phyloP scores from a whole-genome alignment of 2,888 invertebrate genomes.

The Tribolium freemani region DNA sequence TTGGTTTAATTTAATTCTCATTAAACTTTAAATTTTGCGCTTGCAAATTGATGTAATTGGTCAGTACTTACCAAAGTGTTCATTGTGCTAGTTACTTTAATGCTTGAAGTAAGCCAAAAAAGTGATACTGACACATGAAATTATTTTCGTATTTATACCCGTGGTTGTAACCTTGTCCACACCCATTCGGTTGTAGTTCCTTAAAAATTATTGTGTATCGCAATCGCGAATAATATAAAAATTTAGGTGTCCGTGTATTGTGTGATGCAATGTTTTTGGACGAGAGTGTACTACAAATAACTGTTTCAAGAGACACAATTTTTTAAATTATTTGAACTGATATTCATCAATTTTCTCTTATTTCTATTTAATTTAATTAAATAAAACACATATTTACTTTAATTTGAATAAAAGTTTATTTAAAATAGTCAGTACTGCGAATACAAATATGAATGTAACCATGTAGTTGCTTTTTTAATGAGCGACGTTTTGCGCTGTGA shows the following conservation, averaged over 20 bases:
- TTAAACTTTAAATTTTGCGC: neutral
- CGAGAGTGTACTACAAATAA: neutral
- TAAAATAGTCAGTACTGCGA: neutral
- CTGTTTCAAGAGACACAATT: neutral
- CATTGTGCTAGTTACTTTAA: conserved; percentile 36
- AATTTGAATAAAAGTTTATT: no score
- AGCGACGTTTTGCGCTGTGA: neutral
- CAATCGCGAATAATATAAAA: conserved; percentile 5
- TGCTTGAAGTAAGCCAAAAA: conserved; percentile 39
- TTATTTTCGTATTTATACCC: conserved; percentile 55
- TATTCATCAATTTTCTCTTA: no score
- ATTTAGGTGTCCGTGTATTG: neutral
- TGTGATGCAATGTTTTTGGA: neutral
- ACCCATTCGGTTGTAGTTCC: conserved; percentile 44
- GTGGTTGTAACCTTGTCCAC: conserved; percentile 57
- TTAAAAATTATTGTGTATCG: conserved; percentile 19
- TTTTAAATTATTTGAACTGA: no score
- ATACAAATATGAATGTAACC: no score
- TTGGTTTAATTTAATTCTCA: neutral
- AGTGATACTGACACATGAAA: conserved; percentile 47
- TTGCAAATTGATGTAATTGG: neutral
- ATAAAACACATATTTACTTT: no score
- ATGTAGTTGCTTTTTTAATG: neutral
- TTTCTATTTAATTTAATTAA: no score
- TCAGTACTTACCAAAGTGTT: conserved; percentile 42